Evolutionary conservation across 2,888 invertebrate species (phyloP).

Genomic region (Eurytoma californica): DNA sequence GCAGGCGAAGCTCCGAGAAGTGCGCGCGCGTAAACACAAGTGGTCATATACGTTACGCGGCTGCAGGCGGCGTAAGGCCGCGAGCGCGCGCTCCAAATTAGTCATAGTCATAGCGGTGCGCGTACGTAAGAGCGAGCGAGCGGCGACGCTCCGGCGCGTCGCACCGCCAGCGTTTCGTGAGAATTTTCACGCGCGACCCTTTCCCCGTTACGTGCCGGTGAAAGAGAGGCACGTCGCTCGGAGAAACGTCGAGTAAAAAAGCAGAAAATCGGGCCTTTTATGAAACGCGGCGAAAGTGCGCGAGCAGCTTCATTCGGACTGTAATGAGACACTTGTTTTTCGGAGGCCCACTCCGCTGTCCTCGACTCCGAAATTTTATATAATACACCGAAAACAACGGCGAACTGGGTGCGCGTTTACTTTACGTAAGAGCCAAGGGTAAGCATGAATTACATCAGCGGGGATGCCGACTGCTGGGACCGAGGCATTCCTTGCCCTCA

Average conservation of each 20-base stretch:
- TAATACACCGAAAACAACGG: conserved; percentile 8
- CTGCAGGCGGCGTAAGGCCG: no score
- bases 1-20: neutral
- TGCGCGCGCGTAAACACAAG: no score
- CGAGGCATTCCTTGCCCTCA: neutral
- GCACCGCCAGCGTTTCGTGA: neutral
- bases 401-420: neutral
- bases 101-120: conserved; percentile 11
- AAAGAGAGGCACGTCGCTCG: neutral
- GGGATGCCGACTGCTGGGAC: conserved; percentile 9
- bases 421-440: conserved; percentile 29
- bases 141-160: conserved; percentile 5
- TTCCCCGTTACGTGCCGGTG: neutral
- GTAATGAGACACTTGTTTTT: no score
- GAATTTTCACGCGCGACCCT: neutral
- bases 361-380: neutral
- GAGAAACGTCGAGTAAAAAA: neutral
- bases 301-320: neutral
- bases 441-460: conserved; percentile 38
- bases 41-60: no score
- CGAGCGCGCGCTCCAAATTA: neutral
- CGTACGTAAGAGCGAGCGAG: neutral
- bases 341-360: no score
- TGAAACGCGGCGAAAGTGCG: neutral
- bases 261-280: neutral